Evolutionary conservation across 2,888 invertebrate species (phyloP), one percentile per base, ranked within the genome.

Genomic region (Conops quadrifasciatus): DNA sequence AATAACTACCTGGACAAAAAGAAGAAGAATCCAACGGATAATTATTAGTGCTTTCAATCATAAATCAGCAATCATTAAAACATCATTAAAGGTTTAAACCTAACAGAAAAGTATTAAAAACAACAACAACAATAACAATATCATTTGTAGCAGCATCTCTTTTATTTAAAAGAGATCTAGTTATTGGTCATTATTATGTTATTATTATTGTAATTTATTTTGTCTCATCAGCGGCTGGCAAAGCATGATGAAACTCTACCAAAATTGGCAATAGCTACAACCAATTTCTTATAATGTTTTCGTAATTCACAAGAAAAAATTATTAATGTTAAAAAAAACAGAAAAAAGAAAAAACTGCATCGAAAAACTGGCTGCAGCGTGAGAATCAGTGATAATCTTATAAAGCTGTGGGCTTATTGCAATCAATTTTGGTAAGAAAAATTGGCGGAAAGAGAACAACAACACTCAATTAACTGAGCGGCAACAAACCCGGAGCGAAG

Each of bases 101-200:
- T 36, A 36, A 36, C 36, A 36, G 36, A 36, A 7, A 36, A 36
- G 9, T 36, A 11, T 19, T 47, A 1, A 28, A 49, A 65, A 36
- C 65, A 26, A 21, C 21, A 26, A 36, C 59, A 58, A 59, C 62
- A 28, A 72, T 11, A 65, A 45, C 9, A 51, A 16, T n/a, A 66
- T 60, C 19, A 58, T 71, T 47, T 69, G 72, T 72, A 15, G 64
- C 72, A 47, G 72, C 75, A 56, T 73, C 72, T 70, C n/a, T n/a
- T n/a, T n/a, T n/a, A n/a, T 45, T 72, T 45, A 73, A 72, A 69
- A 9, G 36, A 71, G 73, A 64, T 72, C 73, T n/a, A n/a, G 45
- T 69, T 70, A 66, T 71, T 36, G 9, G 0, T 16, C 58, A 36
- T 19, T 7, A 36, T 26, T 28, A 11, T 16, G 15, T 36, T 5